Evolutionary conservation across 2,888 invertebrate species (phyloP).

Genomic region (Laothoe populi): DNA sequence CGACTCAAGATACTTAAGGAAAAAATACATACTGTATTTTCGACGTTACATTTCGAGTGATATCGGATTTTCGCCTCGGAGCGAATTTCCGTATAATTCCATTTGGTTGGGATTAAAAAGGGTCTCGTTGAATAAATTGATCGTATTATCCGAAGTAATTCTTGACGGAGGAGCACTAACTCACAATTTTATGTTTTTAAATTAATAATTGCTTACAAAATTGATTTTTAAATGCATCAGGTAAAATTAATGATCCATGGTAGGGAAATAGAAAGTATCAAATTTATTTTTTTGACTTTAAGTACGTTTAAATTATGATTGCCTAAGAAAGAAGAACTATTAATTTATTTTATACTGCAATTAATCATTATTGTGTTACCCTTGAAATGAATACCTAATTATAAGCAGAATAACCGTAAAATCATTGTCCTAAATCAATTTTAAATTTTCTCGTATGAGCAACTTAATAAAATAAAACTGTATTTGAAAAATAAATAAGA

Average conservation of each 20-base stretch:
- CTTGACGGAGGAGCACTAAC: slow-evolving; percentile 44
- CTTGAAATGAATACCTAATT: background rate
- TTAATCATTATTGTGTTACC: background rate
- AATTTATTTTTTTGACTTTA: no score
- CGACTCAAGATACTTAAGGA: slow-evolving; percentile 49
- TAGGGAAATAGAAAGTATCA: no score
- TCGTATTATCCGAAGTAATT: slow-evolving; percentile 58
- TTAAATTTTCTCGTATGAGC: background rate
- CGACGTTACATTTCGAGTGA: slow-evolving; percentile 43
- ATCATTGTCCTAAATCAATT: background rate
- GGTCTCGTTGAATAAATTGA: slow-evolving; percentile 62
- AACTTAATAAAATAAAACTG: background rate
- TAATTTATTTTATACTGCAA: no score
- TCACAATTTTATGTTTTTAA: slow-evolving; percentile 31
- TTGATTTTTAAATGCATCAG: background rate
- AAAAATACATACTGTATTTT: slow-evolving; percentile 47
- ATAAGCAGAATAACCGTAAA: background rate
- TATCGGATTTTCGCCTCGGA: slow-evolving; percentile 59
- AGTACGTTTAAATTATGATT: no score
- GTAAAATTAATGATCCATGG: background rate
- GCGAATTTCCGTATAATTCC: slow-evolving; percentile 59
- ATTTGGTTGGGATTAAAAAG: slow-evolving; percentile 69
- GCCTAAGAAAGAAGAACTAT: no score
- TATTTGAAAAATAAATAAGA: slow-evolving; percentile 36
- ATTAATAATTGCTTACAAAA: slow-evolving; percentile 21